A percentile compares a stretch with the other conserved stretches of the same genome.
Evolutionary conservation across 1,140 invertebrate species (phyloP).

Genomic region (Latrodectus geometricus): DNA sequence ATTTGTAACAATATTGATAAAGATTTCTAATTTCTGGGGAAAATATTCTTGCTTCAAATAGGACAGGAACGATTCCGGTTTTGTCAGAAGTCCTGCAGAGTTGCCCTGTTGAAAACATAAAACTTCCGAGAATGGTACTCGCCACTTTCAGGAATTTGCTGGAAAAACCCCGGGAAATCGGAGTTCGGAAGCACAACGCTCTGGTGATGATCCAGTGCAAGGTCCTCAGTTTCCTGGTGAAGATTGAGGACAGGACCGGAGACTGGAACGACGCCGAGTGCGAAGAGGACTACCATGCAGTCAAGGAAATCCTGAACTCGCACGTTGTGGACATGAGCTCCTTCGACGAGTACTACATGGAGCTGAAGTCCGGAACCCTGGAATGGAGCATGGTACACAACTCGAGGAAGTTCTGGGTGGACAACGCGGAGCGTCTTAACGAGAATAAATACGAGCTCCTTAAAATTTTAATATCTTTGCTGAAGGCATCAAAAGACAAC

Average conservation of each 20-base stretch:
- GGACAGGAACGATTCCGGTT: not conserved
- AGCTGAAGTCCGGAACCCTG: constrained; percentile 14
- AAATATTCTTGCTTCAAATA: not conserved
- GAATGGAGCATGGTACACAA: constrained; percentile 44
- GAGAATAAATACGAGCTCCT: constrained; percentile 31
- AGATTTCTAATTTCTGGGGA: too few relatives aligned
- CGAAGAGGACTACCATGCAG: constrained; percentile 24
- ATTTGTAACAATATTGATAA: too few relatives aligned
- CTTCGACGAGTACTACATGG: constrained; percentile 21
- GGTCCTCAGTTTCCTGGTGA: not conserved
- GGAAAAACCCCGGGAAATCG: constrained; percentile 13
- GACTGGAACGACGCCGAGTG: constrained; percentile 9
- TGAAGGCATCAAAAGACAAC: not conserved
- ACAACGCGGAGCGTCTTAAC: constrained; percentile 30
- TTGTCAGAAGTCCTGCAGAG: constrained; percentile 19
- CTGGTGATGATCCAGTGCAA: constrained; percentile 25
- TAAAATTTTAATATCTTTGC: constrained; percentile 13
- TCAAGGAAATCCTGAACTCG: not conserved
- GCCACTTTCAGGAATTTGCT: constrained; percentile 32
- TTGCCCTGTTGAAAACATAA: constrained; percentile 4
- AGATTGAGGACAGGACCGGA: not conserved
- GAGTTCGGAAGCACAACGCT: constrained; percentile 5
- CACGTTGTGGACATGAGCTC: not conserved
- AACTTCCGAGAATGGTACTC: constrained; percentile 14
- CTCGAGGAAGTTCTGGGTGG: constrained; percentile 21